phyloP scores from a whole-genome alignment of 2,113 vertebrate genomes.

The Montifringilla adamsi region DNA sequence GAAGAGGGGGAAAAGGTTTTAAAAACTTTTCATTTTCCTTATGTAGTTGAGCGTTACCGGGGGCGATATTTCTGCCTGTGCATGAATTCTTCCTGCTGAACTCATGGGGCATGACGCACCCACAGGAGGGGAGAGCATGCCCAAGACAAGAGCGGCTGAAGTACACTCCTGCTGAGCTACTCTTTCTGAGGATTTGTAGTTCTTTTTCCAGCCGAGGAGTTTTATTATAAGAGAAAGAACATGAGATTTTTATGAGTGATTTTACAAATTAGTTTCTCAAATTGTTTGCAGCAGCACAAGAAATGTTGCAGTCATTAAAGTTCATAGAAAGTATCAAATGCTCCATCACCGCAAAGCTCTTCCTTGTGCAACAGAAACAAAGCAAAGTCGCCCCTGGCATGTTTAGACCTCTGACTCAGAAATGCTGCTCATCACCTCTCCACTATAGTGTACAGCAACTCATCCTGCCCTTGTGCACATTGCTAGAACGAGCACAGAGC shows the following conservation, averaged over 20 bases:
- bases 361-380: not conserved
- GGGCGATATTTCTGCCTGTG: not conserved
- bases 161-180: not conserved
- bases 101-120: not conserved
- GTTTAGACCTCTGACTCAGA: not conserved
- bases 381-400: not conserved
- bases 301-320: not conserved
- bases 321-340: slow-evolving; percentile 12
- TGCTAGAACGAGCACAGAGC: not conserved
- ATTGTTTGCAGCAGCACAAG: slow-evolving; percentile 28
- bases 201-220: not conserved
- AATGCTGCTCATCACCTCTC: not conserved
- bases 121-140: not conserved
- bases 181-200: slow-evolving; percentile 4
- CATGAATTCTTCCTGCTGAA: not conserved
- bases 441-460: accelerated
- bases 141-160: not conserved
- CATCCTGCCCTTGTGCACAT: not conserved
- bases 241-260: slow-evolving; percentile 38
- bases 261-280: slow-evolving; percentile 52
- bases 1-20: not conserved
- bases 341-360: not conserved
- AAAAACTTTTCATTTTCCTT: not conserved
- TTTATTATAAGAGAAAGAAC: slow-evolving; percentile 15
- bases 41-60: not conserved